Evolutionary conservation across 2,888 invertebrate genomes (phyloP), one percentile per base, ranked within the genome.

Genomic region (Hirudinaria manillensis): DNA sequence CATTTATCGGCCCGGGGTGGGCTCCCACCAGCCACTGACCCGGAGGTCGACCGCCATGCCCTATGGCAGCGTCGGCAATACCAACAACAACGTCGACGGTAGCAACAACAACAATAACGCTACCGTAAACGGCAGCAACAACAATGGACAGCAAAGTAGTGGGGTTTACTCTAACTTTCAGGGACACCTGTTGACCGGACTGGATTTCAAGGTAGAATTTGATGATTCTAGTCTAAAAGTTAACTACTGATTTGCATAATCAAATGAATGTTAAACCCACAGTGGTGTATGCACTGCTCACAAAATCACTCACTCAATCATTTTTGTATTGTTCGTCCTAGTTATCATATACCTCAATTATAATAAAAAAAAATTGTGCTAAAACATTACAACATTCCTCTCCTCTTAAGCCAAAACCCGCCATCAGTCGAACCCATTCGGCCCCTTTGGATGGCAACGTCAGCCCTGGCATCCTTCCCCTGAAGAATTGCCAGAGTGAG

Each of bases 381-480:
- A n/a, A n/a, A n/a, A n/a, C n/a, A n/a, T n/a, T n/a, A n/a, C n/a
- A n/a, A n/a, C n/a, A n/a, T n/a, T n/a, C n/a, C n/a, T n/a, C n/a
- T n/a, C n/a, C 32, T 24, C 32, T 68, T 24, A 68, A 68, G 68
- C n/a, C 36, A 32, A 68, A 68, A n/a, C 7, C 34, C 16, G 29
- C 32, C 7, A 21, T 68, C n/a, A 32, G 68, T n/a, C n/a, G 68
- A 32, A 68, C 68, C n/a, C 68, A 68, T 19, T 68, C 68, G 3
- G 68, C 68, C 29, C 68, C 68, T 24, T 32, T 68, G 7, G 32
- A 68, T 32, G 32, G 34, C 1, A 32, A 61, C n/a, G 29, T 61
- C 24, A 29, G 61, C n/a, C 61, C 61, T 10, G n/a, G 19, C 10
- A 10, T 4, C 29, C 29, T 16, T 24, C 24, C 61, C 24, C n/a